Percentiles rank a stretch among this genome's conserved stretches.
phyloP scores from a whole-genome alignment of 1,140 invertebrate species.

The Drosophila truncata region DNA sequence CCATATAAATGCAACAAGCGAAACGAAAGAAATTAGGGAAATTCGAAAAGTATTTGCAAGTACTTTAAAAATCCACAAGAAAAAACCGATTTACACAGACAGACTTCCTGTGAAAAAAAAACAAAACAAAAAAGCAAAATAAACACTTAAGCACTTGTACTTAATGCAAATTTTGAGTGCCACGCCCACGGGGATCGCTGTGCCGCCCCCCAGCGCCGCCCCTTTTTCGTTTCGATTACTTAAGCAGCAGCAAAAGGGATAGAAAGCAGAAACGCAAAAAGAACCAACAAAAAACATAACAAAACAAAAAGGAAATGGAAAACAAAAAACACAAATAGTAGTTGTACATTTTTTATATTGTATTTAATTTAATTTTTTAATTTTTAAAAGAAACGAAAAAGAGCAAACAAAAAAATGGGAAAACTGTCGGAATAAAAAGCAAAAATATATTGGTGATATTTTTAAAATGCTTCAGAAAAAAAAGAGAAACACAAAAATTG shows the following conservation, averaged over 20 bases:
- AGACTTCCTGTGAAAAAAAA: not conserved
- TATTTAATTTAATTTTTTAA: constrained; percentile 80
- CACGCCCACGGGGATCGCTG: constrained; percentile 57
- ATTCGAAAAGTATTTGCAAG: constrained; percentile 62
- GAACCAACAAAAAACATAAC: constrained; percentile 65
- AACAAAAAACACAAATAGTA: constrained; percentile 64
- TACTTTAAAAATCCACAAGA: constrained; percentile 48
- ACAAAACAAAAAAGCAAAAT: not conserved
- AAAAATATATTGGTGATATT: constrained; percentile 84
- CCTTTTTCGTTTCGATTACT: constrained; percentile 63
- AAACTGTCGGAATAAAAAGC: constrained; percentile 66
- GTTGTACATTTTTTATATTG: constrained; percentile 77
- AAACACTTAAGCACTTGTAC: constrained; percentile 74
- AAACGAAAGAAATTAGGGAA: constrained; percentile 18
- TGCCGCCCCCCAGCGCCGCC: constrained; percentile 23
- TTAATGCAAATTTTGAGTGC: constrained; percentile 64
- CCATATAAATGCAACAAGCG: constrained; percentile 48
- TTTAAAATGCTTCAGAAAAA: constrained; percentile 59
- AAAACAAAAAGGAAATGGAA: constrained; percentile 40
- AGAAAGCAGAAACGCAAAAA: constrained; percentile 47
- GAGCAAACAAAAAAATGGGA: constrained; percentile 57
- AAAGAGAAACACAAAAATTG: constrained; percentile 48
- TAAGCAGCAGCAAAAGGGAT: constrained; percentile 48
- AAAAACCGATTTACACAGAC: constrained; percentile 13
- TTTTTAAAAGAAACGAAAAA: constrained; percentile 62